These are phyloP conservation scores for Leuciscus waleckii DNA, from an alignment of 2,797 vertebrate genomes.

Conservation along the genomic window DNA sequence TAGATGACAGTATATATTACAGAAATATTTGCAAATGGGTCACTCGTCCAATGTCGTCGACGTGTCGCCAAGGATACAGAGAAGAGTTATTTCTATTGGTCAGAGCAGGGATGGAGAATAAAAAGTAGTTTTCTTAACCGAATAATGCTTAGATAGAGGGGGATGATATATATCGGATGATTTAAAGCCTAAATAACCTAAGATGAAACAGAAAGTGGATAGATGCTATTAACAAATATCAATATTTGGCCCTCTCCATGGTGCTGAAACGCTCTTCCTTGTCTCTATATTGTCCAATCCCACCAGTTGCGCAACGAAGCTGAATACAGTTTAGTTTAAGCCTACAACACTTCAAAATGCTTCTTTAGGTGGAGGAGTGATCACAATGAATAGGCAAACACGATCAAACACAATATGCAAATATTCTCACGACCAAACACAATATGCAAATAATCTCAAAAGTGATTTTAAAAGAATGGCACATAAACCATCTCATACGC, in stretches of 20 bases:
- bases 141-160: constrained; percentile 1
- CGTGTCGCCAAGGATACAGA: constrained; percentile 45
- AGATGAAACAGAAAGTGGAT: neutral
- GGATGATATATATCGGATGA: neutral
- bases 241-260: constrained; percentile 53
- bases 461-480: neutral
- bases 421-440: neutral
- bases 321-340: neutral
- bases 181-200: neutral
- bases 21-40: neutral
- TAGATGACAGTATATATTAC: neutral
- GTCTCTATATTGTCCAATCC: constrained; percentile 17
- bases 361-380: neutral
- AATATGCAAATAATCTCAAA: neutral
- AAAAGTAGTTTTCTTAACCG: neutral
- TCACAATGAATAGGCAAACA: neutral
- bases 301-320: constrained; percentile 57
- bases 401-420: neutral
- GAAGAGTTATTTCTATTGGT: constrained; percentile 31
- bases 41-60: neutral
- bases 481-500: neutral
- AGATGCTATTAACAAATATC: constrained; percentile 1
- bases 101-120: constrained; percentile 1
- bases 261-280: constrained; percentile 52
- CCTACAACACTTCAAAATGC: neutral